Percentiles rank a stretch among this genome's conserved stretches.
Conservation (phyloP, 2,113 vertebrate species). For the Romanogobio albipinnatus region DNA sequence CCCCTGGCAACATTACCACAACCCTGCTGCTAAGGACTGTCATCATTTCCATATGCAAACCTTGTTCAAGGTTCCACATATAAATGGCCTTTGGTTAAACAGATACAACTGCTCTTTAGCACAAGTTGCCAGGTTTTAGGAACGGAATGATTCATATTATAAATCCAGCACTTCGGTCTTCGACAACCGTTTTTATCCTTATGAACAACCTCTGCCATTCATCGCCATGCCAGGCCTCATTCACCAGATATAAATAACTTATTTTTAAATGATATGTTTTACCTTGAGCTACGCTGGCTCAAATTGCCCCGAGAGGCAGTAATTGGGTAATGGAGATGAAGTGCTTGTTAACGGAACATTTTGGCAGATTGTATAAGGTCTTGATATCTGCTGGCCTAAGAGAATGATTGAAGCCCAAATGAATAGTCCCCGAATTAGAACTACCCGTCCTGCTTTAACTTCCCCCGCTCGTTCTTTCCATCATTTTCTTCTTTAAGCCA, state of each 20-base stretch:
- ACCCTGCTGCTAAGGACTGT: neutral
- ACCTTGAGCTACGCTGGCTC: slow-evolving; percentile 33
- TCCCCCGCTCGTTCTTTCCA: slow-evolving; percentile 19
- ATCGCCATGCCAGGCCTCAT: slow-evolving; percentile 9
- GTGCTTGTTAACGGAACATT: slow-evolving; percentile 35
- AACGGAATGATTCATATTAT: neutral
- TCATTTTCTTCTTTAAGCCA: slow-evolving; percentile 34
- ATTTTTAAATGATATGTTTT: slow-evolving; percentile 59
- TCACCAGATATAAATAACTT: slow-evolving; percentile 41
- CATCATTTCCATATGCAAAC: slow-evolving; percentile 33
- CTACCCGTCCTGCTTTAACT: neutral
- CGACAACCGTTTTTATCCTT: slow-evolving; percentile 3
- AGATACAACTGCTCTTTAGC: neutral
- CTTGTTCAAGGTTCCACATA: neutral
- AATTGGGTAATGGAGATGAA: slow-evolving; percentile 47
- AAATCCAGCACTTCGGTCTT: neutral
- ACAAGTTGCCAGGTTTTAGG: neutral
- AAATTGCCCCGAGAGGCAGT: slow-evolving; percentile 20
- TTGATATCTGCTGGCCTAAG: slow-evolving; percentile 28
- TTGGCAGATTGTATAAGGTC: slow-evolving; percentile 36
- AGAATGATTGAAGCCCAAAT: slow-evolving; percentile 36
- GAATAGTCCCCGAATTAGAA: slow-evolving; percentile 29
- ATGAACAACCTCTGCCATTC: slow-evolving; percentile 50
- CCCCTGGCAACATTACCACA: slow-evolving; percentile 11
- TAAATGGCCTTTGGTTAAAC: slow-evolving; percentile 15